These are phyloP conservation scores for Dione juno DNA, from an alignment of 2,888 invertebrate species.

Conservation along the genomic window DNA sequence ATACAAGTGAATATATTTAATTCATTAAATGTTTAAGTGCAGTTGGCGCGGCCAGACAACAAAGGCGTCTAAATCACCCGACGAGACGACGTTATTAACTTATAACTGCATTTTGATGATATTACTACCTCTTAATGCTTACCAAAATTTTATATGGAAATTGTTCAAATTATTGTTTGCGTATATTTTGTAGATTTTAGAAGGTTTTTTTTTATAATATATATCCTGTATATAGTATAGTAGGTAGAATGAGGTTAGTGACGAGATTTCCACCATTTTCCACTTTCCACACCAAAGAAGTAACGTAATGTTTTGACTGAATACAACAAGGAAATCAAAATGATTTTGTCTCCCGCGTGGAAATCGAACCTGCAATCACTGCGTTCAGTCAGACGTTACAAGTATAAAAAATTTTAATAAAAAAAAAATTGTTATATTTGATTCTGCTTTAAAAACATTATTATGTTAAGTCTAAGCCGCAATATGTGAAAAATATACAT, in stretches of 20 bases:
- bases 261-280: background rate
- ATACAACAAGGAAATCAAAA: no score
- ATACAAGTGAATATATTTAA: slow-evolving; percentile 39
- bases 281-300: no score
- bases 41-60: slow-evolving; percentile 59
- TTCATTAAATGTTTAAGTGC: slow-evolving; percentile 46
- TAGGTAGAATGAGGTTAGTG: background rate
- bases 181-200: background rate
- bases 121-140: slow-evolving; percentile 26
- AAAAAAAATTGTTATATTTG: no score
- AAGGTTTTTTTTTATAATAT: no score
- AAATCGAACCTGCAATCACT: no score
- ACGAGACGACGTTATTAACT: slow-evolving; percentile 51
- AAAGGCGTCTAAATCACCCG: slow-evolving; percentile 61
- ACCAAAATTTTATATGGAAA: slow-evolving; percentile 13
- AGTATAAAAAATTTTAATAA: no score
- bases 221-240: background rate
- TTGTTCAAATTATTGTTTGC: background rate
- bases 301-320: no score
- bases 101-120: slow-evolving; percentile 43
- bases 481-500: no score
- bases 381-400: no score
- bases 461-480: no score
- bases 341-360: no score
- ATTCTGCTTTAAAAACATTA: no score